phyloP scores from a whole-genome alignment of 1,140 invertebrate genomes.

The Nasonia vitripennis region DNA sequence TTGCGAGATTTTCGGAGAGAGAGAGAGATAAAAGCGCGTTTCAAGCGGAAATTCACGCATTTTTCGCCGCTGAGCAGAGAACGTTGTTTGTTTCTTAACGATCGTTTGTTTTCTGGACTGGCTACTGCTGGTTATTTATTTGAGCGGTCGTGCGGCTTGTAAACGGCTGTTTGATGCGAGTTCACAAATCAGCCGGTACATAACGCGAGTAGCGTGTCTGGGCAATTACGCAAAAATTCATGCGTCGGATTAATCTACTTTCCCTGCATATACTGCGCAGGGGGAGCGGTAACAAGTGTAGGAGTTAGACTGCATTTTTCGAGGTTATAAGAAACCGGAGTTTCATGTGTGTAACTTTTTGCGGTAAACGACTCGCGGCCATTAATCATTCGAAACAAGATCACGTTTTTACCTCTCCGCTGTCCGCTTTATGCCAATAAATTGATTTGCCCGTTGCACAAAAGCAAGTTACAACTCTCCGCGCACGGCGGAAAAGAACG shows the following conservation, averaged over 20 bases:
- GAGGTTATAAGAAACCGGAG: background rate
- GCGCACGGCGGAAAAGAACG: background rate
- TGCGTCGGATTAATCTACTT: background rate
- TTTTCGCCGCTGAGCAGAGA: conserved; percentile 40
- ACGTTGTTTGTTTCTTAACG: conserved; percentile 32
- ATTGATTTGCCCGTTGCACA: background rate
- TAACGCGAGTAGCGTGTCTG: background rate
- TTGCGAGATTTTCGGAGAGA: conserved; percentile 28
- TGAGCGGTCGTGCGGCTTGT: background rate
- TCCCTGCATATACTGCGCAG: no score
- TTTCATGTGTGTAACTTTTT: background rate
- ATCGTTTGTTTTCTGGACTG: background rate
- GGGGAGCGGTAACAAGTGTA: background rate
- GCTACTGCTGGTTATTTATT: background rate
- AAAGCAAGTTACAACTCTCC: background rate
- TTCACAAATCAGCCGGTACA: no score
- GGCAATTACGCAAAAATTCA: background rate
- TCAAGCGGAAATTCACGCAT: conserved; percentile 12
- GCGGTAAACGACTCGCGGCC: background rate
- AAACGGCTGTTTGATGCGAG: no score
- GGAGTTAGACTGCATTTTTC: background rate
- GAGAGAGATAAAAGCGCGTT: background rate
- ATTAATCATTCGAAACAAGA: no score
- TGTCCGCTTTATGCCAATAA: background rate
- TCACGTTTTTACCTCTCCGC: no score